Base-by-base conservation (phyloP, 2,797 vertebrate species). In the Galaxias olidus region DNA sequence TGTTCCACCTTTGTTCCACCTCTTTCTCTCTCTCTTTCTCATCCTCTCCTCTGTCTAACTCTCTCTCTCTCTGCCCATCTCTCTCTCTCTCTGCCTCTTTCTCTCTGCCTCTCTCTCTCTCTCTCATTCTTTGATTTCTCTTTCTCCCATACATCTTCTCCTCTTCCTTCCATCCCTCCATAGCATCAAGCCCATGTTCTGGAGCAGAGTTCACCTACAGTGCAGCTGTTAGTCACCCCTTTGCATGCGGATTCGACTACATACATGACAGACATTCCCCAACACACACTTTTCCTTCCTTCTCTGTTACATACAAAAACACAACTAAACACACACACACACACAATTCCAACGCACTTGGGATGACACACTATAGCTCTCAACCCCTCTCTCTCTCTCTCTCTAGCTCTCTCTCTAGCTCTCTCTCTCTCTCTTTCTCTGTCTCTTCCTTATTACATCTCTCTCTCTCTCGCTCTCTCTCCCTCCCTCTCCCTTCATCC, bases 191-290 rank as follows among this genome's bases (percentile, higher is more conserved):
- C n/a, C 10, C n/a, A 10, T 41, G 42, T 54, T 40, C 59, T 63
- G 58, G 63, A 68, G 44, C 56, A 45, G 71, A 42, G 63, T 43
- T 58, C n/a, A 59, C 17, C 10, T 18, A 54, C 10, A 30, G 52
- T 30, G 20, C 52, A 54, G 19, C 12, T 54, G 30, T 4, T 54
- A 18, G 14, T 54, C 10, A 54, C 2, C 11, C 14, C 13, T 50
- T 50, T 50, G 4, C 49, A 14, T 14, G n/a, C 17, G 49, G 49
- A 9, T 50, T 1, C 14, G n/a, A n/a, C n/a, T 50, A 50, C 49
- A 50, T n/a, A 50, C 17, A 50, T n/a, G 13, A 30, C 20, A 12
- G 18, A 13, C 9, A 9, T 30, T 30, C 30, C 30, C 30, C n/a
- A n/a, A 30, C 2, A 30, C 30, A 30, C 30, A 30, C 30, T 30